Conservation (phyloP, 2,888 invertebrate genomes). For the Griposia aprilina region DNA sequence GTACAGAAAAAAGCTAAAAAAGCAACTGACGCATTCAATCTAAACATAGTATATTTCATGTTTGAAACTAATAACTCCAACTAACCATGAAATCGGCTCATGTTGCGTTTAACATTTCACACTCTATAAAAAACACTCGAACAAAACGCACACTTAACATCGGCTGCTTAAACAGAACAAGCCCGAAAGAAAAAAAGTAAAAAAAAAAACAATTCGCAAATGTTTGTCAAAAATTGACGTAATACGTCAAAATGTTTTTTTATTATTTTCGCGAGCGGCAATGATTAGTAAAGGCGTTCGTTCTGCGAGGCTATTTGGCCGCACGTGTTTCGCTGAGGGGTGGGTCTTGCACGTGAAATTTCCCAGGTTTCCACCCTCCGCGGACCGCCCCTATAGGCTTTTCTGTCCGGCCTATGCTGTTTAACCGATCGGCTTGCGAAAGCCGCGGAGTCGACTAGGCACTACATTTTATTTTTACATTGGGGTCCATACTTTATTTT, state of each 20-base stretch:
- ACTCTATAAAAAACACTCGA: slow-evolving; percentile 77
- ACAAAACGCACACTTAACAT: slow-evolving; percentile 83
- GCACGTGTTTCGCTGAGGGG: slow-evolving; percentile 88
- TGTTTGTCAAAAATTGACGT: slow-evolving; percentile 63
- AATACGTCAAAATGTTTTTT: slow-evolving; percentile 73
- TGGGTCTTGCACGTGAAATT: slow-evolving; percentile 90
- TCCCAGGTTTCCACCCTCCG: slow-evolving; percentile 90
- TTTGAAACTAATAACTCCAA: slow-evolving; percentile 81
- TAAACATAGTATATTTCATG: slow-evolving; percentile 74
- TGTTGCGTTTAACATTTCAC: slow-evolving; percentile 87
- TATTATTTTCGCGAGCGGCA: slow-evolving; percentile 85
- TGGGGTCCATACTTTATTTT: neutral
- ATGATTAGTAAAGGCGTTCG: slow-evolving; percentile 88
- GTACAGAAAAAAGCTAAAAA: slow-evolving; percentile 52
- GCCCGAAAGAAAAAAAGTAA: slow-evolving; percentile 51
- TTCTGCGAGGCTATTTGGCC: slow-evolving; percentile 87
- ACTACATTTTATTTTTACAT: slow-evolving; percentile 25
- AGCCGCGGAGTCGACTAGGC: slow-evolving; percentile 77
- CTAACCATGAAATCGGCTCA: slow-evolving; percentile 89
- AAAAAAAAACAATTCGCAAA: slow-evolving; percentile 52
- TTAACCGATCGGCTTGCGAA: slow-evolving; percentile 87
- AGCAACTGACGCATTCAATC: slow-evolving; percentile 64
- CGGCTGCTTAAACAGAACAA: slow-evolving; percentile 72
- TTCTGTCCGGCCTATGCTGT: slow-evolving; percentile 91
- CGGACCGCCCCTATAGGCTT: slow-evolving; percentile 91